These are phyloP conservation scores for Nyctibius grandis DNA, from an alignment of 2,797 vertebrate species.

Conservation along the genomic window DNA sequence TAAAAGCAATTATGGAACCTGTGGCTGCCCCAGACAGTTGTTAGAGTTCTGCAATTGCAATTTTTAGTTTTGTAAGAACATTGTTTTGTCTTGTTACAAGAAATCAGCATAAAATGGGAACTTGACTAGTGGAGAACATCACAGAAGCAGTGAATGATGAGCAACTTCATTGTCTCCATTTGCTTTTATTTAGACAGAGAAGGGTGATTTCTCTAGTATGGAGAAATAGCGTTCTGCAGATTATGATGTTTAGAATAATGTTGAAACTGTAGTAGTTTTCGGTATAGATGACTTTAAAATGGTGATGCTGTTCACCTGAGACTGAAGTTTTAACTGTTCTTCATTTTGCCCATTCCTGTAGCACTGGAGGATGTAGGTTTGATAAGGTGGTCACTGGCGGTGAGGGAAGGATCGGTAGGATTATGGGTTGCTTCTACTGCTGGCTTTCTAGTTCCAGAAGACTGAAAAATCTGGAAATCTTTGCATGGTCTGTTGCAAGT, in stretches of 20 bases:
- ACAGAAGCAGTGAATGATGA: background rate
- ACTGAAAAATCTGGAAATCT: background rate
- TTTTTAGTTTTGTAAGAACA: background rate
- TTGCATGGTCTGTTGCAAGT: background rate
- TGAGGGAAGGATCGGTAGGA: accelerated
- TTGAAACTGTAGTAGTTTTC: background rate
- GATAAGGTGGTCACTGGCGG: background rate
- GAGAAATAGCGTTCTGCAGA: background rate
- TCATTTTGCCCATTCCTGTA: background rate
- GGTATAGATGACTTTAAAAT: background rate
- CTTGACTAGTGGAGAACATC: background rate
- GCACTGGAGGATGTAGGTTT: background rate
- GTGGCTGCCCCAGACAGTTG: background rate
- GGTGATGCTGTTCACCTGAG: background rate
- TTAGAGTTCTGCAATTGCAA: background rate
- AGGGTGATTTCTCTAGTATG: background rate
- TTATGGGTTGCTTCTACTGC: background rate
- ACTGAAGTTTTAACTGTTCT: background rate
- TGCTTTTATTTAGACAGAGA: background rate
- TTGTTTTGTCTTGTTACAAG: background rate
- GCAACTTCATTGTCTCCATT: background rate
- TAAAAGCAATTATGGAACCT: background rate
- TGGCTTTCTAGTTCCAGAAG: background rate
- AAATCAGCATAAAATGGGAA: background rate
- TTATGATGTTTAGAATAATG: background rate